Percentiles rank a stretch among this genome's conserved stretches.
Conservation (phyloP, 2,888 invertebrate genomes). For the Acheta domesticus region DNA sequence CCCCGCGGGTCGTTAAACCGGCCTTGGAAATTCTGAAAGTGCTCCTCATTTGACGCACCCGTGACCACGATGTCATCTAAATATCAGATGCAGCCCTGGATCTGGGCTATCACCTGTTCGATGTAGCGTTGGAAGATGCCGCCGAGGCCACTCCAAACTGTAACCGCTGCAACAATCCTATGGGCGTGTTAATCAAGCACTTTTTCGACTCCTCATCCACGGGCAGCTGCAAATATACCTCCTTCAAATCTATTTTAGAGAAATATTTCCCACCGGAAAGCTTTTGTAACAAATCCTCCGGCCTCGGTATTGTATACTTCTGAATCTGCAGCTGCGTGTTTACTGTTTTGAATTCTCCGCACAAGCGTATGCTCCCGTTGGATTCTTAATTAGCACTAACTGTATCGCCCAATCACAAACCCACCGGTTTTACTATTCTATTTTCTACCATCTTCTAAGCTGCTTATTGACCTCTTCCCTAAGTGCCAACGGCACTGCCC, state of each 20-base stretch:
- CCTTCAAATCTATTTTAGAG: not conserved
- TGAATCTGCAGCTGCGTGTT: too few species aligned
- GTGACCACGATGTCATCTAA: not conserved
- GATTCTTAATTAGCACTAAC: too few species aligned
- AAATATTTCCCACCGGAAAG: not conserved
- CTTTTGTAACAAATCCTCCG: too few species aligned
- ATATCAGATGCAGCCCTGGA: not conserved
- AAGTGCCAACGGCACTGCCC: too few species aligned
- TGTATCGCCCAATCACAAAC: too few species aligned
- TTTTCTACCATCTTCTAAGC: too few species aligned
- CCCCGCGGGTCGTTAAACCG: too few species aligned
- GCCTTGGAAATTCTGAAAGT: not conserved
- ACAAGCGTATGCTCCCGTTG: too few species aligned
- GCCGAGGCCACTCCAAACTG: not conserved
- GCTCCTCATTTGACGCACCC: not conserved
- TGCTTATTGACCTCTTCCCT: too few species aligned
- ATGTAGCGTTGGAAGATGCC: not conserved
- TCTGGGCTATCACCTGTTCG: not conserved
- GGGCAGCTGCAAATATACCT: not conserved
- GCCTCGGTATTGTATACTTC: too few species aligned
- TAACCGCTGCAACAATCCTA: not conserved
- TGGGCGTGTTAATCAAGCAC: not conserved
- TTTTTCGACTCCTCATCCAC: not conserved
- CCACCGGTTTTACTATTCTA: too few species aligned
- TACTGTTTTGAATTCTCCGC: too few species aligned